phyloP scores from a whole-genome alignment of 2,888 invertebrate species.

The Sycophila texana region DNA sequence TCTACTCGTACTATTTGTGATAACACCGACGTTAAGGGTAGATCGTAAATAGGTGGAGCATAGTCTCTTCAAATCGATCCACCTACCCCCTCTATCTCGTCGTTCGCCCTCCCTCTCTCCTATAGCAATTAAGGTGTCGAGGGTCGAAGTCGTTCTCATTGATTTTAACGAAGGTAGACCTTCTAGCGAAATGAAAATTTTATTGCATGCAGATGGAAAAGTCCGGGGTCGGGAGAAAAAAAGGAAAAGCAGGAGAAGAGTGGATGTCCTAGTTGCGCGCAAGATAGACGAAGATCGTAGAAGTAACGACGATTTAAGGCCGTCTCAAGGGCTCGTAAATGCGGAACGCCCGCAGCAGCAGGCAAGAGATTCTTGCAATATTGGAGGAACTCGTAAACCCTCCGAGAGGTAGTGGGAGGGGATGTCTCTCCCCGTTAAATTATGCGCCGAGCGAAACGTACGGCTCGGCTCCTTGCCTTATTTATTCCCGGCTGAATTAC shows the following conservation, averaged over 20 bases:
- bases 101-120: not conserved
- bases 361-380: constrained; percentile 64
- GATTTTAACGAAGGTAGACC: constrained; percentile 48
- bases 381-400: constrained; percentile 63
- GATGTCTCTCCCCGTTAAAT: constrained; percentile 50
- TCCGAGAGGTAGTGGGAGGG: not conserved
- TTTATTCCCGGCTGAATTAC: constrained; percentile 55
- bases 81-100: not conserved
- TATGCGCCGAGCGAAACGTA: constrained; percentile 52
- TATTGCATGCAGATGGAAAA: constrained; percentile 48
- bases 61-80: constrained; percentile 1
- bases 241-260: not conserved
- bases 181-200: constrained; percentile 51
- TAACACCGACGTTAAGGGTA: too few species aligned
- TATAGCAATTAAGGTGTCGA: constrained; percentile 40
- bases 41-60: too few species aligned
- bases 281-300: constrained; percentile 36
- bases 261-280: not conserved
- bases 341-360: constrained; percentile 55
- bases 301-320: constrained; percentile 62
- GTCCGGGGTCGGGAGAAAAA: not conserved
- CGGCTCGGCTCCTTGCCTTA: constrained; percentile 27
- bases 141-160: constrained; percentile 41
- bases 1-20: too few species aligned
- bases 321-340: constrained; percentile 64